Conservation (phyloP, 2,113 vertebrate species). For the Oenanthe oenanthe region DNA sequence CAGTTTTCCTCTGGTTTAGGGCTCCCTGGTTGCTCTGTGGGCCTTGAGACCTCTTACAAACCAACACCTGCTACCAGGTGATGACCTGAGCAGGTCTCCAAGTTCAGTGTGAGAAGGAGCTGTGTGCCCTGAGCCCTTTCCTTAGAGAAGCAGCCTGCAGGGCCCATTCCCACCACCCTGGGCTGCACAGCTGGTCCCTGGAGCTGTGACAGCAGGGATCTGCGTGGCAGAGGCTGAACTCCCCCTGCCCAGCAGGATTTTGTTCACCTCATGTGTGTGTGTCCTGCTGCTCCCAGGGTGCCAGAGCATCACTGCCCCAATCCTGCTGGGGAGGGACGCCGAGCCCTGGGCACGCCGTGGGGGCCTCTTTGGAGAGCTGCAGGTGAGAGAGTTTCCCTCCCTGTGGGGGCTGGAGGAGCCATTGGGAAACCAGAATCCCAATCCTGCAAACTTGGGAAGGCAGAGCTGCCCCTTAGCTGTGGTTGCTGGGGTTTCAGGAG, state of each 20-base stretch:
- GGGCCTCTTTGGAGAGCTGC: constrained; percentile 85
- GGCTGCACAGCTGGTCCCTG: neutral
- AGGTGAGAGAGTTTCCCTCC: constrained; percentile 62
- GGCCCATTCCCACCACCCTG: neutral
- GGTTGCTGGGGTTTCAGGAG: neutral
- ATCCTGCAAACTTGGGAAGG: neutral
- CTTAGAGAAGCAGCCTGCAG: neutral
- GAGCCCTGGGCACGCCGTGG: constrained; percentile 84
- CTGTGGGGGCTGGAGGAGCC: neutral
- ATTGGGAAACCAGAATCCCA: neutral
- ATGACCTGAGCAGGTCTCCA: neutral
- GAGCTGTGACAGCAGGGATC: neutral
- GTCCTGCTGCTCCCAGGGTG: constrained; percentile 75
- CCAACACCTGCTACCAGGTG: neutral
- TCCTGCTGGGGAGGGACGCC: constrained; percentile 72
- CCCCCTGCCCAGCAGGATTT: neutral
- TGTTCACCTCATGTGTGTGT: neutral
- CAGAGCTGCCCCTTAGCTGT: neutral
- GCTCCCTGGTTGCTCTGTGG: neutral
- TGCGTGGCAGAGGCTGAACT: neutral
- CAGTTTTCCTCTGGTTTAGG: neutral
- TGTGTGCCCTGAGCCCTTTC: rapidly evolving
- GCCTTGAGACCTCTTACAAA: neutral
- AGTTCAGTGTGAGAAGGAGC: neutral
- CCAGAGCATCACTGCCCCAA: constrained; percentile 73